Percentiles rank a stretch among this genome's conserved stretches.
phyloP scores from a whole-genome alignment of 2,888 invertebrate genomes.

The Oeneis ivallda region DNA sequence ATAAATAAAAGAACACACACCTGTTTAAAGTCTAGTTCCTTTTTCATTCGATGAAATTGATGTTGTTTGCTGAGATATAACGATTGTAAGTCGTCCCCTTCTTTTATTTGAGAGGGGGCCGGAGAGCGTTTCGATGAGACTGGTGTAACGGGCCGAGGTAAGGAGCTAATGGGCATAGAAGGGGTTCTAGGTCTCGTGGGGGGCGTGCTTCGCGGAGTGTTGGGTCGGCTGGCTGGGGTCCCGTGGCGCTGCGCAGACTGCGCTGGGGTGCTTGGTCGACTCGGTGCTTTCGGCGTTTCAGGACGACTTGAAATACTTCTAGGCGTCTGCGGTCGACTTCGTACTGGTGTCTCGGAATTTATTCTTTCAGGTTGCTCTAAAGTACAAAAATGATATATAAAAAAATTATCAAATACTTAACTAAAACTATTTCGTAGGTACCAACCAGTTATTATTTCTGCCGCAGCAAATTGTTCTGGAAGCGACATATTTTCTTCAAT shows the following conservation, averaged over 20 bases:
- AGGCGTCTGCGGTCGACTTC: conserved; percentile 63
- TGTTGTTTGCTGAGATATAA: conserved; percentile 54
- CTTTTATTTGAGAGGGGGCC: conserved; percentile 41
- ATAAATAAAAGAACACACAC: conserved; percentile 43
- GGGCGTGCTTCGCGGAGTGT: conserved; percentile 50
- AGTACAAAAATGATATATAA: not conserved
- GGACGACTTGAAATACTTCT: conserved; percentile 57
- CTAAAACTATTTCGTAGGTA: not conserved
- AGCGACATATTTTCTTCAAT: not conserved
- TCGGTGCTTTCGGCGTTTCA: conserved; percentile 52
- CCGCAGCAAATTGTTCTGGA: not conserved
- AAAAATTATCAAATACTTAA: not conserved
- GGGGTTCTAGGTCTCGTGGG: conserved; percentile 49
- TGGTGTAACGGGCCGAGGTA: conserved; percentile 28
- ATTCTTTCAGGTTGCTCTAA: conserved; percentile 19
- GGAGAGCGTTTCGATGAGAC: conserved; percentile 31
- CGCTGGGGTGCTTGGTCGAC: conserved; percentile 58
- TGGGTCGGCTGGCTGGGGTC: conserved; percentile 55
- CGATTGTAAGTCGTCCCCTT: conserved; percentile 57
- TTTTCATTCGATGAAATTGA: conserved; percentile 65
- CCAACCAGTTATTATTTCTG: conserved; percentile 4
- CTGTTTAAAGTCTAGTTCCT: conserved; percentile 74
- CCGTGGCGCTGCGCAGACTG: conserved; percentile 43
- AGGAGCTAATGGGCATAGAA: conserved; percentile 18
- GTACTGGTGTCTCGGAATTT: conserved; percentile 42